Evolutionary conservation across 2,888 invertebrate genomes (phyloP).

Genomic region (Anodontia alba): DNA sequence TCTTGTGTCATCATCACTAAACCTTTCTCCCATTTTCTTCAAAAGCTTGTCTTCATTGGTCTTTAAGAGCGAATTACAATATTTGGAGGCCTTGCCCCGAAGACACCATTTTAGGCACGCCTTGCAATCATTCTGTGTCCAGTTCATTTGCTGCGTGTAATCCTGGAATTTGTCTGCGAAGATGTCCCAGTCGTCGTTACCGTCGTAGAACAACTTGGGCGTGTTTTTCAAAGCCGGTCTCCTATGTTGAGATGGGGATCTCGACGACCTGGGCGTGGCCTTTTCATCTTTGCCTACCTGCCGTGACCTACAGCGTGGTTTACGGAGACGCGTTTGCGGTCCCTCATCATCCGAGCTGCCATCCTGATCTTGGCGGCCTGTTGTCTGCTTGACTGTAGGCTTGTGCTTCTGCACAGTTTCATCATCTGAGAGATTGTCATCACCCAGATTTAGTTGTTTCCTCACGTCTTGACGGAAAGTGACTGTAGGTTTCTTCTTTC

Average conservation of each 20-base stretch:
- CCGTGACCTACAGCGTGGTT: neutral
- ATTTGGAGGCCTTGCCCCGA: neutral
- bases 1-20: neutral
- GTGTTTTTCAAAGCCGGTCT: neutral
- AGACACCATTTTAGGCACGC: neutral
- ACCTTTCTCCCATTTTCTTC: neutral
- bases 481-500: neutral
- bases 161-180: neutral
- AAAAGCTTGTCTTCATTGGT: neutral
- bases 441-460: too few species aligned
- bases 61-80: neutral
- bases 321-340: neutral
- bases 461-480: too few species aligned
- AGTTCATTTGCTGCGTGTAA: neutral
- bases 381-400: neutral
- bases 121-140: neutral
- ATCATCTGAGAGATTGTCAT: too few species aligned
- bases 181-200: neutral
- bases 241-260: too few species aligned
- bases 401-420: too few species aligned
- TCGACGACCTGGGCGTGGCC: neutral
- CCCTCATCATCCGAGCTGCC: neutral
- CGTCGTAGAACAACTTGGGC: neutral
- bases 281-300: neutral
- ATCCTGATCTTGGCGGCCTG: too few species aligned